phyloP scores from a whole-genome alignment of 2,113 vertebrate genomes.

The Puntigrus tetrazona region DNA sequence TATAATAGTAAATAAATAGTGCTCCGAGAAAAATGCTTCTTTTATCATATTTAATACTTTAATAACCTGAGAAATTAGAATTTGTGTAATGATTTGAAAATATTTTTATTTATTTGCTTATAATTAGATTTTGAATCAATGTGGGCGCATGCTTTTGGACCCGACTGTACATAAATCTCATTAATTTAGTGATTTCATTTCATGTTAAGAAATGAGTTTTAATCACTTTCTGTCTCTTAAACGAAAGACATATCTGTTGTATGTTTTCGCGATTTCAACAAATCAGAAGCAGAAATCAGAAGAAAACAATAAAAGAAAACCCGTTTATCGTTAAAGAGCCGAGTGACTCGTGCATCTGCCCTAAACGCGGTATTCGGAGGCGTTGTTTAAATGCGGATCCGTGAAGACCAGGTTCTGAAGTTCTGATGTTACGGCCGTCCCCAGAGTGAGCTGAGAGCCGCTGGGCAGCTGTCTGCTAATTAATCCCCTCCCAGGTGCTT shows the following conservation, averaged over 20 bases:
- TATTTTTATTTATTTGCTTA: background rate
- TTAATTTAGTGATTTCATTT: background rate
- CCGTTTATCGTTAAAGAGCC: background rate
- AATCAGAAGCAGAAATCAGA: background rate
- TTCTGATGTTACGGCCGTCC: slow-evolving; percentile 65
- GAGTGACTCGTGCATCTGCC: background rate
- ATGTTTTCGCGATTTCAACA: background rate
- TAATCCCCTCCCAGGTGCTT: slow-evolving; percentile 74
- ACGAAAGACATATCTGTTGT: background rate
- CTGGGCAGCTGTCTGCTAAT: slow-evolving; percentile 82
- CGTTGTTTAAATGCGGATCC: slow-evolving; percentile 16
- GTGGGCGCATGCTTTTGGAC: background rate
- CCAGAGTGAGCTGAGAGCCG: slow-evolving; percentile 70
- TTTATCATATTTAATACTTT: too few species aligned
- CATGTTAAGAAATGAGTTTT: background rate
- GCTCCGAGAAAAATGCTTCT: too few species aligned
- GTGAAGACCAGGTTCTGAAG: slow-evolving; percentile 46
- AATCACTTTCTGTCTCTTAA: background rate
- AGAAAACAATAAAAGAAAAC: background rate
- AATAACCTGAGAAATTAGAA: too few species aligned
- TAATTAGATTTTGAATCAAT: background rate
- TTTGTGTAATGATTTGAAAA: too few species aligned
- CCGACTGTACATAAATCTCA: background rate
- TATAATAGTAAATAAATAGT: too few species aligned
- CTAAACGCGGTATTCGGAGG: slow-evolving; percentile 45